These are phyloP conservation scores for Leptodactylus fuscus DNA, from an alignment of 2,113 vertebrate species.

Conservation along the genomic window DNA sequence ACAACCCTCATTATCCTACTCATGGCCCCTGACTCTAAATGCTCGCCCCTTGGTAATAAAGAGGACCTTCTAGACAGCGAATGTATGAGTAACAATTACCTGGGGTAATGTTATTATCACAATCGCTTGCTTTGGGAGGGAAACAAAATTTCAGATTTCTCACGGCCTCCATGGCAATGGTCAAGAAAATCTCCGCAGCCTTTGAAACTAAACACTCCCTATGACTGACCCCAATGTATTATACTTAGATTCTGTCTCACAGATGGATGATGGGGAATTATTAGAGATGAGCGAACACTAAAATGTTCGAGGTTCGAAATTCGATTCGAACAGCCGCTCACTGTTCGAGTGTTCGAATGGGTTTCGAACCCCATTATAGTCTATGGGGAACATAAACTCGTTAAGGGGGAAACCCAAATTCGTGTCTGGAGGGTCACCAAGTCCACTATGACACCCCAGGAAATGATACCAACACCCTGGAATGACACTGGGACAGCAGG, in stretches of 20 bases:
- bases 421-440: too few relatives aligned
- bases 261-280: too few relatives aligned
- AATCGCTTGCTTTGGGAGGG: not conserved
- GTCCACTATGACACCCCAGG: too few relatives aligned
- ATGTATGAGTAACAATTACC: not conserved
- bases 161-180: not conserved
- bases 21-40: not conserved
- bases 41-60: not conserved
- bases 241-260: not conserved
- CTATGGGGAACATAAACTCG: too few relatives aligned
- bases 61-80: not conserved
- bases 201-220: not conserved
- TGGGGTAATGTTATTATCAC: not conserved
- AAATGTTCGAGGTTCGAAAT: too few relatives aligned
- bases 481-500: too few relatives aligned
- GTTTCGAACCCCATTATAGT: too few relatives aligned
- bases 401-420: too few relatives aligned
- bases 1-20: constrained; percentile 2
- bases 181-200: not conserved
- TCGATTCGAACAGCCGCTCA: too few relatives aligned
- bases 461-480: too few relatives aligned
- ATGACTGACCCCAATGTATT: not conserved
- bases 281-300: too few relatives aligned
- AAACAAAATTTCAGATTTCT: not conserved
- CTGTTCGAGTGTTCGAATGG: too few relatives aligned